Evolutionary conservation across 30 jellyfish, hydroid and myxozoan species (phyloP).

Genomic region (Aurelia aurita): DNA sequence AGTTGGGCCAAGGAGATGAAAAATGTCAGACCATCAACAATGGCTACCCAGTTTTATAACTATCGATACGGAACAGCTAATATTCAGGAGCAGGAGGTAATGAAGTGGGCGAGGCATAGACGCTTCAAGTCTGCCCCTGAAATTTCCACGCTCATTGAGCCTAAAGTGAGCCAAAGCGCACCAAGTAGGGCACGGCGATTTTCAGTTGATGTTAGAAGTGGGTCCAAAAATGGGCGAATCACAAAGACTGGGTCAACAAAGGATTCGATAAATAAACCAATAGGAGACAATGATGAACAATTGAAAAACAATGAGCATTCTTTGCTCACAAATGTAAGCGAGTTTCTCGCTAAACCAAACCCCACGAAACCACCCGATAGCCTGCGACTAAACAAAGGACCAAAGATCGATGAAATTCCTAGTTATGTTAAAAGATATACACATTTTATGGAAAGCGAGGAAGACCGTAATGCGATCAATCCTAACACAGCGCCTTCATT

Average conservation of each 20-base stretch:
- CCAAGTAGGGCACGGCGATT: constrained; percentile 40
- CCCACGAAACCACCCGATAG: constrained; percentile 68
- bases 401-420: not conserved
- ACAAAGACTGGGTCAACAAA: not conserved
- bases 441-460: constrained; percentile 2
- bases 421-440: not conserved
- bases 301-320: not conserved
- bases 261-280: not conserved
- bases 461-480: constrained; percentile 19
- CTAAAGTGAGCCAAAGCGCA: constrained; percentile 33
- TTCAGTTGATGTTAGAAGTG: constrained; percentile 5
- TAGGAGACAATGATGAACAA: not conserved
- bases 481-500: constrained; percentile 62
- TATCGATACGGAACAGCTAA: constrained; percentile 51
- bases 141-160: constrained; percentile 9
- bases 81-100: not conserved
- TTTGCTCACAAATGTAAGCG: constrained; percentile 1
- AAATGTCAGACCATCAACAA: constrained; percentile 17
- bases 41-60: constrained; percentile 21
- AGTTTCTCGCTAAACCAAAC: constrained; percentile 63
- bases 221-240: not conserved
- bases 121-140: constrained; percentile 56
- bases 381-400: constrained; percentile 12
- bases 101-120: constrained; percentile 13
- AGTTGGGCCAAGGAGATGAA: constrained; percentile 29